Conservation (phyloP, 2,888 invertebrate genomes). For the Pheosia gnoma region DNA sequence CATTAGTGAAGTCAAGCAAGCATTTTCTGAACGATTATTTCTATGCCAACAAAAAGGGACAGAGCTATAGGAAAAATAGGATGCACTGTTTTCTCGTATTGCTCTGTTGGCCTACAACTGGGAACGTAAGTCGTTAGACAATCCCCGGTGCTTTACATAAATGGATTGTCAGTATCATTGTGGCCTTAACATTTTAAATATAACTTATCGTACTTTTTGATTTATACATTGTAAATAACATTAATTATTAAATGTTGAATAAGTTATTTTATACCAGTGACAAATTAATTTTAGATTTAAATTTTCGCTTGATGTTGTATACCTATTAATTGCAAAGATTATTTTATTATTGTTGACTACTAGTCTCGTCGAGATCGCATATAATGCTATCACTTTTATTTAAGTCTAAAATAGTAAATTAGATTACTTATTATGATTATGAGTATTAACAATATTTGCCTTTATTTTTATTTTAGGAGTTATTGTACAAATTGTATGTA, state of each 20-base stretch:
- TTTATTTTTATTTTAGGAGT: conserved; percentile 43
- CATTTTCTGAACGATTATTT: conserved; percentile 6
- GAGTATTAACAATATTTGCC: conserved; percentile 72
- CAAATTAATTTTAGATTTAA: conserved; percentile 34
- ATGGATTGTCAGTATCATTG: conserved; percentile 47
- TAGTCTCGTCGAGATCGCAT: conserved; percentile 77
- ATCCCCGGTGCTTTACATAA: conserved; percentile 57
- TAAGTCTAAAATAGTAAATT: conserved; percentile 40
- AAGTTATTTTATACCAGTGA: conserved; percentile 57
- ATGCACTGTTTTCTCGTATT: too few species aligned
- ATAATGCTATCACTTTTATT: conserved; percentile 67
- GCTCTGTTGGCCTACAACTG: not conserved
- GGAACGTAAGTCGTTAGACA: not conserved
- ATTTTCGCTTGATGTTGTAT: conserved; percentile 46
- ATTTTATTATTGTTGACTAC: conserved; percentile 66
- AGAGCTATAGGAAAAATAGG: too few species aligned
- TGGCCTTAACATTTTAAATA: conserved; percentile 67
- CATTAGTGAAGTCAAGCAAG: conserved; percentile 32
- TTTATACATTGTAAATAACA: conserved; percentile 74
- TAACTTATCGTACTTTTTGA: conserved; percentile 41
- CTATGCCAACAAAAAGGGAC: too few species aligned
- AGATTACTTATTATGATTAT: conserved; percentile 37
- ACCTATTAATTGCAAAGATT: conserved; percentile 60
- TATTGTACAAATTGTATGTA: conserved; percentile 79
- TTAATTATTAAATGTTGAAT: conserved; percentile 41